Base-by-base conservation (phyloP, 2,888 invertebrate species). In the Mythimna impura region DNA sequence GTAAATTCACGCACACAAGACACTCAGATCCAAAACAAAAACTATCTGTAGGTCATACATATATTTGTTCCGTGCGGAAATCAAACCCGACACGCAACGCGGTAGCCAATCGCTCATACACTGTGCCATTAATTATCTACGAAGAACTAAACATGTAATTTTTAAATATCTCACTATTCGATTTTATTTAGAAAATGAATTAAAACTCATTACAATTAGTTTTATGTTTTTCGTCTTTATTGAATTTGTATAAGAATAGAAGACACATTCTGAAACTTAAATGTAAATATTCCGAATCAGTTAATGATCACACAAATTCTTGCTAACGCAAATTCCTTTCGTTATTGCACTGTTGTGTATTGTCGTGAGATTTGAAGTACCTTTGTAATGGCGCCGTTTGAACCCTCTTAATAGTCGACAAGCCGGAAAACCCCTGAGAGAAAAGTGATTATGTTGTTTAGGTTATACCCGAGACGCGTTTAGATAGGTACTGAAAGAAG, bases 331-430 rank as follows among this genome's bases (percentile, higher is more conserved):
- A 69, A 65, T 81, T 43, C n/a, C 40, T 65, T 47, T 77, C 47
- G 71, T 81, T 77, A 77, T 62, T 77, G 77, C 77, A 52, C 61
- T 58, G 57, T 81, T 58, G 47, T 78, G 57, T 77, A 77, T 66
- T 66, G 71, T 78, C 57, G 30, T 36, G 64, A 69, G 47, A 81
- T 66, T 71, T 63, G 43, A 71, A 78, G 78, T 63, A 52, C 52
- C 66, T 54, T 58, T 64, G 58, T 78, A 71, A 79, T 66, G 78
- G 52, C 17, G 57, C 78, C 60, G 66, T 78, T 79, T 61, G 50
- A 57, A 72, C 79, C 79, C 60, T 82, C 73, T 64, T 79, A 82
- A 82, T 66, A 64, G 71, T 71, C 72, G 60, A n/a, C 34, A 57
- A 65, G 40, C 69, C 66, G 78, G 66, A 67, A 75, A 76, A 68